Base-by-base conservation (phyloP, 1,140 invertebrate species). In the Liolophura sinensis region DNA sequence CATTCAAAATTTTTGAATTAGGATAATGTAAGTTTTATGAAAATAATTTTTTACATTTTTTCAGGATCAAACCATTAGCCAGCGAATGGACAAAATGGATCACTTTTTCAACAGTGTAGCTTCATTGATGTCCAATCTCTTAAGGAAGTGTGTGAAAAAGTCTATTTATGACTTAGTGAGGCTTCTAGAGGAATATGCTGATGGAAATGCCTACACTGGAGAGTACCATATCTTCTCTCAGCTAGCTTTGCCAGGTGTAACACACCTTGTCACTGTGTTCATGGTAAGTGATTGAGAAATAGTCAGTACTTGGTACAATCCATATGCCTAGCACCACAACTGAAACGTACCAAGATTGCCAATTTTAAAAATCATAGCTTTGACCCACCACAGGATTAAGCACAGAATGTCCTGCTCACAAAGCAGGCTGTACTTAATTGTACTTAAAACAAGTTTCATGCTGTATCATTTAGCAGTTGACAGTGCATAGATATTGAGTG, bases 111-210 rank as follows among this genome's bases (percentile, higher is more conserved):
- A 86, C 18, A 88, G 89, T 73, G 88, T 92, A 5, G 89, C 91
- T 69, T 86, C 89, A 0, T 76, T 95, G 18, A 90, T 96, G 87
- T 93, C 92, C 0, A 86, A 86, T 31, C 90, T 95, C 76, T 77
- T 97, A 50, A 84, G 93, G 51, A 85, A 87, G 25, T 86, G 93
- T 50, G 89, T 95, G 1, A 88, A 90, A 54, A 88, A 89, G 63
- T 95, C 93, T 62, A 83, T 97, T 40, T 73, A 85, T 27, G 90
- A 95, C 79, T 88, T 95, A 56, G 88, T 89, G 52, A 86, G 89
- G 22, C 88, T 91, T 60, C 86, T 94, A 57, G 77, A 87, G 7
- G 82, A 87, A 57, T 93, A 92, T 77, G 85, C 56, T 12, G 68
- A 75, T 20, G 82, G 81, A 16, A 83, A 82, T 67, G 67, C 24